These are phyloP conservation scores for Meteorus sp. DNA, from an alignment of 1,140 invertebrate genomes.

Conservation along the genomic window DNA sequence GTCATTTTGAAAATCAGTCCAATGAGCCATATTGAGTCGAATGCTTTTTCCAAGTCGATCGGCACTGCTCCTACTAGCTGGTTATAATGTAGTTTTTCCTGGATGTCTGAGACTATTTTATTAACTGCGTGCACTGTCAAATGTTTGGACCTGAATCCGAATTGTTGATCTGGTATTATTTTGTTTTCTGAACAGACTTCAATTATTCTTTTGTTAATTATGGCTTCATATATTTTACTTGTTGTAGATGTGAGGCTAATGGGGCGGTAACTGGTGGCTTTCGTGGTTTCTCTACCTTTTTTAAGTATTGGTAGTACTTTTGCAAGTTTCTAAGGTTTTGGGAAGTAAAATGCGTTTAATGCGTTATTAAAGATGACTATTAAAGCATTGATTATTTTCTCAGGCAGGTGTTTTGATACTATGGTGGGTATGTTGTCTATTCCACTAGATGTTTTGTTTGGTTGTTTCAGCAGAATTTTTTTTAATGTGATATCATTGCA, in stretches of 20 bases:
- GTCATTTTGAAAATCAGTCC: background rate
- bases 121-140: conserved; percentile 18
- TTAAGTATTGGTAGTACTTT: conserved; percentile 12
- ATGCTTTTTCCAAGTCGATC: conserved; percentile 7
- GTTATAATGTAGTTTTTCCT: background rate
- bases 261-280: conserved; percentile 20
- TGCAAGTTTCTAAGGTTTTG: conserved; percentile 17
- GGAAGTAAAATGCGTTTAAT: conserved; percentile 21
- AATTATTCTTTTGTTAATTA: conserved; percentile 14
- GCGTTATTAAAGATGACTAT: conserved; percentile 24
- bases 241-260: conserved; percentile 7
- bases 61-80: conserved; percentile 6
- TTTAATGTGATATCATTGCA: background rate
- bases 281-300: background rate
- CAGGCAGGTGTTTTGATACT: conserved; percentile 11
- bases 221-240: conserved; percentile 14
- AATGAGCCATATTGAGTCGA: conserved; percentile 12
- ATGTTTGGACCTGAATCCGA: conserved; percentile 10
- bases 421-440: conserved; percentile 9
- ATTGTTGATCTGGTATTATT: conserved; percentile 13
- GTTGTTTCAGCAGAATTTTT: background rate
- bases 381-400: background rate
- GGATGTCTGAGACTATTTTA: conserved; percentile 6
- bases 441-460: conserved; percentile 21
- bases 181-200: conserved; percentile 6